Evolutionary conservation across 2,888 invertebrate species (phyloP).

Genomic region (Lepidocyrtinus sp.): DNA sequence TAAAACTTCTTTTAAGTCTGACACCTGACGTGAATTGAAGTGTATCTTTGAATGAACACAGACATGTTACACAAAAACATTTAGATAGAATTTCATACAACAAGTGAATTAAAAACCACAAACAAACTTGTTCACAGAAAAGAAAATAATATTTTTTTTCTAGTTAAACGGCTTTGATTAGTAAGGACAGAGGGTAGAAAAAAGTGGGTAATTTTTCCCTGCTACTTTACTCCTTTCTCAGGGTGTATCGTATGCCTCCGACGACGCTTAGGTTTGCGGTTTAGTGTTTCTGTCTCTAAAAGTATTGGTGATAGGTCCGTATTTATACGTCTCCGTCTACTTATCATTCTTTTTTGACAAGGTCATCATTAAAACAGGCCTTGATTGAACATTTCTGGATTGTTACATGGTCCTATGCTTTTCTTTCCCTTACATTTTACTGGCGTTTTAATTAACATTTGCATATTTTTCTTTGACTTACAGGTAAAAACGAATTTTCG

Average conservation of each 20-base stretch:
- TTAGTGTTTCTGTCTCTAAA: no score
- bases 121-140: constrained; percentile 11
- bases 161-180: constrained; percentile 34
- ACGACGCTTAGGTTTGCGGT: not conserved
- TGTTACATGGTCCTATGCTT: not conserved
- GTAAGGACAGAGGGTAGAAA: not conserved
- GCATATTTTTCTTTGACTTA: constrained; percentile 17
- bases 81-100: constrained; percentile 11
- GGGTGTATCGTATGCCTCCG: not conserved
- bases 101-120: constrained; percentile 19
- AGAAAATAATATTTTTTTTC: constrained; percentile 20
- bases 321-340: no score
- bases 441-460: not conserved
- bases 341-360: not conserved
- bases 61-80: constrained; percentile 21
- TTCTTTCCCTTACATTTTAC: not conserved
- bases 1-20: constrained; percentile 42
- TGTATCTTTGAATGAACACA: not conserved
- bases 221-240: not conserved
- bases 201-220: not conserved
- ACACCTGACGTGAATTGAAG: constrained; percentile 56
- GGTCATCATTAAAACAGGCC: constrained; percentile 1
- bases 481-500: constrained; percentile 99
- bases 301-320: no score
- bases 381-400: not conserved